Base-by-base conservation (phyloP, 2,888 invertebrate species). In the Drosophila atroscutellata region DNA sequence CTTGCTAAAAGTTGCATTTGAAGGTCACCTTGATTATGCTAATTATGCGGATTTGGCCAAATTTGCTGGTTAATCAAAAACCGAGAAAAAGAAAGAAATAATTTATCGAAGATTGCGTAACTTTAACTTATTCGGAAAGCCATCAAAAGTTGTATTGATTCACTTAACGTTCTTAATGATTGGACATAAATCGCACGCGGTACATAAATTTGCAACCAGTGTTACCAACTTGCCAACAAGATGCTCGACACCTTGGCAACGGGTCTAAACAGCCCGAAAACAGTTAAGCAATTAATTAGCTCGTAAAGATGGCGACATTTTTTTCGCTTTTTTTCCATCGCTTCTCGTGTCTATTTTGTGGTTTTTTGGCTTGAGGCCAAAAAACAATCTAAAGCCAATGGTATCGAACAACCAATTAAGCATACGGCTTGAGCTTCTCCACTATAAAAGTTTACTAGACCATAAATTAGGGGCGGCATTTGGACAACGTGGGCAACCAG, bases 201-300 rank as follows among this genome's bases (percentile, higher is more conserved):
- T 52, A 58, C 45, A 30, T 30, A 56, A 63, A 47, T 34, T 11
- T 34, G 59, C 34, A 7, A 45, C 18, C 45, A 11, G 50, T n/a
- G 60, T 56, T 63, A 51, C 45, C 68, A 59, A 75, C 70, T 58
- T 69, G 75, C 83, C 83, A 88, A 80, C 77, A 88, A 74, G 86
- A 76, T 71, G 70, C 62, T 85, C 73, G 70, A 85, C 83, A 85
- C 86, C 78, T 83, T 50, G 58, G 37, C 50, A 62, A 51, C 57
- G 49, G 20, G 26, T 54, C 42, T 42, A 37, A 26, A 30, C 37
- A 42, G 42, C 49, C n/a, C 32, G 8, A n/a, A 67, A 45, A 79
- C 52, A 79, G 63, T 74, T 72, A 56, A 61, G 52, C 74, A 77
- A 79, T 83, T 86, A 86, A 84, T 83, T 83, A 69, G 71, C 56